Conservation (phyloP, 1,140 invertebrate species). For the Lepidotrigona ventralis region DNA sequence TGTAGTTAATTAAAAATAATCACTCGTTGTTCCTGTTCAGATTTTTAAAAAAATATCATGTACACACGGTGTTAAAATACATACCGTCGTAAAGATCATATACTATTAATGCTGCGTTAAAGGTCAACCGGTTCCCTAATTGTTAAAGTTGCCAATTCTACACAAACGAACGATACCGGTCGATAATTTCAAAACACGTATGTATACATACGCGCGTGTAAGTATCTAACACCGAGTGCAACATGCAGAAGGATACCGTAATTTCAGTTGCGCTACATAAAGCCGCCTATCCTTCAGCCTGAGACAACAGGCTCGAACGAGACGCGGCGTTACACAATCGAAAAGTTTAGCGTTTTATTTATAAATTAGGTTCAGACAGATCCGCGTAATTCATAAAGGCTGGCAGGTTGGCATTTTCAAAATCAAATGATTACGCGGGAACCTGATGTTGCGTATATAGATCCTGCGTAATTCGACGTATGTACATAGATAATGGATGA, state of each 20-base stretch:
- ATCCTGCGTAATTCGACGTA: constrained; percentile 6
- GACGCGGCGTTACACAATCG: constrained; percentile 12
- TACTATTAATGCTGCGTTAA: neutral
- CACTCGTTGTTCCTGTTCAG: neutral
- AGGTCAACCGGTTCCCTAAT: neutral
- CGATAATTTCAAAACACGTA: no score
- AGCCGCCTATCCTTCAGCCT: neutral
- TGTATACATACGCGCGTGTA: no score
- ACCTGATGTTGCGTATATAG: no score
- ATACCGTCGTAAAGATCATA: no score
- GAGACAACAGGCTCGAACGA: neutral
- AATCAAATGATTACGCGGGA: neutral
- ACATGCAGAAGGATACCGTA: neutral
- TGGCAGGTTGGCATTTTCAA: neutral
- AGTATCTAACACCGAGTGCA: no score
- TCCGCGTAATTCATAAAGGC: neutral
- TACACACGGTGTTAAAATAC: neutral
- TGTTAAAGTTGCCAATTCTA: neutral
- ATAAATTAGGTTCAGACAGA: neutral
- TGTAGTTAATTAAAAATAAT: neutral
- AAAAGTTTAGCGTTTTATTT: neutral
- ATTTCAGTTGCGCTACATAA: neutral
- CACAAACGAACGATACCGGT: neutral
- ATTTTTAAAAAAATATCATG: neutral
- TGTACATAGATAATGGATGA: constrained; percentile 28